A percentile compares a stretch with the other conserved stretches of the same genome.
Conservation (phyloP, 2,797 vertebrate genomes). For the Crocodylus rhombifer region DNA sequence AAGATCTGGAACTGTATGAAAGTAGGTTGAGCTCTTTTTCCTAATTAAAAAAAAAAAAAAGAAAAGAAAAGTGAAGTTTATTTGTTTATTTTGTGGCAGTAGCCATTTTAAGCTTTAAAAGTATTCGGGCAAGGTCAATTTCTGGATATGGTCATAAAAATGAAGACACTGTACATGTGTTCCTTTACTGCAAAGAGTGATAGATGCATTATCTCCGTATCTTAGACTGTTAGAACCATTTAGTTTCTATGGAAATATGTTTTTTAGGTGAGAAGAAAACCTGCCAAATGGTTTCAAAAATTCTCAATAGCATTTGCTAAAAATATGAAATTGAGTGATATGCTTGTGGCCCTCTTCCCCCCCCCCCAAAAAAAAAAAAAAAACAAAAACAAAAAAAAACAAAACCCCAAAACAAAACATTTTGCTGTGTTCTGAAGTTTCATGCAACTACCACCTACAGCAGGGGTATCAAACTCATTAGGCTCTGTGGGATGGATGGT, state of each 20-base stretch:
- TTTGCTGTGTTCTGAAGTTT: neutral
- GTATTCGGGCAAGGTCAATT: neutral
- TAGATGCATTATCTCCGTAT: neutral
- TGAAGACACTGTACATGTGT: neutral
- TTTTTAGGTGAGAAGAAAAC: conserved; percentile 29
- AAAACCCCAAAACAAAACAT: neutral
- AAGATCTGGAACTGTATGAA: neutral
- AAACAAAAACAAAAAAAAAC: too few relatives aligned
- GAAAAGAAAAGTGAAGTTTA: neutral
- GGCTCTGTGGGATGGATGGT: too few relatives aligned
- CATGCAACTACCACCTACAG: neutral
- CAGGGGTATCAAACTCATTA: too few relatives aligned
- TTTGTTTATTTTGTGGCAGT: neutral
- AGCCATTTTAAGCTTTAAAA: neutral
- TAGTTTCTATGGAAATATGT: conserved; percentile 61
- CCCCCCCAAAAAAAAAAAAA: too few relatives aligned
- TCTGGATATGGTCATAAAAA: neutral
- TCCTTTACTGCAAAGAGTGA: neutral
- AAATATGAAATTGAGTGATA: neutral
- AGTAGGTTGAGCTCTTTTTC: neutral
- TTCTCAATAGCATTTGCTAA: neutral
- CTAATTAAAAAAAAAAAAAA: neutral
- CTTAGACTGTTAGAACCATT: neutral
- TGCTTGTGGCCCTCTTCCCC: neutral
- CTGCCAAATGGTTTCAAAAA: neutral